Conservation (phyloP, 2,888 invertebrate species). For the Xanthorhoe designata region DNA sequence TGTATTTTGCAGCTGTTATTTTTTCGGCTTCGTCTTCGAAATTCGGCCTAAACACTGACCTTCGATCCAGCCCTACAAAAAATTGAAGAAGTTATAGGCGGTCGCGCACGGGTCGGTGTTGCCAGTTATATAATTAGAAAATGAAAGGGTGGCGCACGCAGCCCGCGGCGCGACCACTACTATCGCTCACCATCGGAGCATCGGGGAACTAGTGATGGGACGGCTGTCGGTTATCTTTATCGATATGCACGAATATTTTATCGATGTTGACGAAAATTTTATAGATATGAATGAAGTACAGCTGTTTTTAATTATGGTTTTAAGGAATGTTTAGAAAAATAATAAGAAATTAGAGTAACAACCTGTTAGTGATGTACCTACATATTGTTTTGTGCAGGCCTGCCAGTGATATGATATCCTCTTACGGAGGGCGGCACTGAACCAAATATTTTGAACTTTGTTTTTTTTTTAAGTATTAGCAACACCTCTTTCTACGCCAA, state of each 20-base stretch:
- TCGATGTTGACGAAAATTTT: constrained; percentile 5
- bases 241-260: constrained; percentile 29
- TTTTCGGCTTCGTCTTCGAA: constrained; percentile 22
- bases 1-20: not conserved
- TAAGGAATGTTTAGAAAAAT: too few relatives aligned
- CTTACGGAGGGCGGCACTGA: too few relatives aligned
- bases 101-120: constrained; percentile 83
- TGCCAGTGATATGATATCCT: too few relatives aligned
- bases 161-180: constrained; percentile 79
- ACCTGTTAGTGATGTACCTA: too few relatives aligned
- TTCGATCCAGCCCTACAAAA: constrained; percentile 46
- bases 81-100: constrained; percentile 72
- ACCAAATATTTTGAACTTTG: too few relatives aligned
- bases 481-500: too few relatives aligned
- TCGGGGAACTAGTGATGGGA: constrained; percentile 58
- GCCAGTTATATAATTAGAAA: constrained; percentile 84
- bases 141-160: constrained; percentile 83
- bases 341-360: too few relatives aligned
- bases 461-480: too few relatives aligned
- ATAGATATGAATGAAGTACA: not conserved
- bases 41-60: constrained; percentile 15
- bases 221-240: constrained; percentile 31
- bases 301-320: too few relatives aligned
- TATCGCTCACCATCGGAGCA: constrained; percentile 79
- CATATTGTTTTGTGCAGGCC: too few relatives aligned